phyloP scores from a whole-genome alignment of 2,113 vertebrate species.

The Hemibagrus wyckioides region DNA sequence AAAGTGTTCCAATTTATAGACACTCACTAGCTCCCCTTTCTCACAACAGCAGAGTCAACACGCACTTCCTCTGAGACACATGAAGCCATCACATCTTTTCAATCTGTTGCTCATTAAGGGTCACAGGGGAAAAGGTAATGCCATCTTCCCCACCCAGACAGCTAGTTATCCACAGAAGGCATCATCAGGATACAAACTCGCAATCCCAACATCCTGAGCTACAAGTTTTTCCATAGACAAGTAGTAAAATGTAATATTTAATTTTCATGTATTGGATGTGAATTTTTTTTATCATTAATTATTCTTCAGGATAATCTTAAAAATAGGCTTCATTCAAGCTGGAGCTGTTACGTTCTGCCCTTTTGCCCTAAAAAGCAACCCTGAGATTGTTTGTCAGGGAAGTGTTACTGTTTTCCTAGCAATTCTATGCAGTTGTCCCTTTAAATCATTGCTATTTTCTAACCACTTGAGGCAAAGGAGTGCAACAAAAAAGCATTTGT shows the following conservation, averaged over 20 bases:
- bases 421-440: neutral
- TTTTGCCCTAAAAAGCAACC: neutral
- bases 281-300: neutral
- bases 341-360: neutral
- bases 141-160: neutral
- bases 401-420: too few relatives aligned
- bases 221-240: neutral
- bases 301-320: neutral
- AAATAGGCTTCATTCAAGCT: neutral
- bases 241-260: neutral
- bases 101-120: neutral
- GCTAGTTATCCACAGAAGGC: neutral
- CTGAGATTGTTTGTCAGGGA: neutral
- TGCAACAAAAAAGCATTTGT: neutral
- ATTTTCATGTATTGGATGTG: neutral
- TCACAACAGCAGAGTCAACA: neutral
- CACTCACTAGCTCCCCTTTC: neutral
- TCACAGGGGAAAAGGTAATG: neutral
- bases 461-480: neutral
- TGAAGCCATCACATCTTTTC: neutral
- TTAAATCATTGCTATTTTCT: neutral
- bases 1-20: neutral
- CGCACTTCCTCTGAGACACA: neutral
- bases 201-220: neutral
- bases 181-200: neutral